phyloP scores from a whole-genome alignment of 2,797 vertebrate species.

The Myotis vivesi region DNA sequence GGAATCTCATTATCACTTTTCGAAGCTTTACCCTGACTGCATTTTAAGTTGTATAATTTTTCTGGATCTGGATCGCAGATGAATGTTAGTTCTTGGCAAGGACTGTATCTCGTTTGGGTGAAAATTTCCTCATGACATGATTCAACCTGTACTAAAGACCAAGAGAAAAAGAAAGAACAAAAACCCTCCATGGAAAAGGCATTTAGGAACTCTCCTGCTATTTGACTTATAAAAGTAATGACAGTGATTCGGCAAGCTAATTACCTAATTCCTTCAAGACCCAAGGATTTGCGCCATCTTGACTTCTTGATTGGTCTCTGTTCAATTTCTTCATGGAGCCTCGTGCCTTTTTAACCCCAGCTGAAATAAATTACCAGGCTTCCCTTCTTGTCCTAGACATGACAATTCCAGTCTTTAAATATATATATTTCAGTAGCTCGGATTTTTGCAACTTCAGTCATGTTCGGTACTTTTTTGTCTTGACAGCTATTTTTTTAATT shows the following conservation, averaged over 20 bases:
- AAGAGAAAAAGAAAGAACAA: background rate
- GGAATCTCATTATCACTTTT: conserved; percentile 77
- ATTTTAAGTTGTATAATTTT: conserved; percentile 74
- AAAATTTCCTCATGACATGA: conserved; percentile 47
- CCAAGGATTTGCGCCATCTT: background rate
- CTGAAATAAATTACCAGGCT: conserved; percentile 33
- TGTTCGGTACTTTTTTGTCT: conserved; percentile 40
- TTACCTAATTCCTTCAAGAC: conserved; percentile 42
- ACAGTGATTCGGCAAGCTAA: background rate
- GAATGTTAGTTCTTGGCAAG: conserved; percentile 66
- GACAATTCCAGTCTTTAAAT: background rate
- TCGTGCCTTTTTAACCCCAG: background rate
- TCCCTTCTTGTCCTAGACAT: background rate
- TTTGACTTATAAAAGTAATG: conserved; percentile 53
- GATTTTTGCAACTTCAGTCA: background rate
- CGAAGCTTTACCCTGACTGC: conserved; percentile 57
- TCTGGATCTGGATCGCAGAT: conserved; percentile 57
- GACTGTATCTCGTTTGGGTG: conserved; percentile 18
- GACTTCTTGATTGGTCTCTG: background rate
- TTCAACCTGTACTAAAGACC: conserved; percentile 54
- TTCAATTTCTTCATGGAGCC: background rate
- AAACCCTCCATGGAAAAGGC: conserved; percentile 33
- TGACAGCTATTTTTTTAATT: background rate
- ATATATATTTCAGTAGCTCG: background rate
- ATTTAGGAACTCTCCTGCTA: background rate